Evolutionary conservation across 2,888 invertebrate species (phyloP).

Genomic region (Rhorus exstirpatorius): DNA sequence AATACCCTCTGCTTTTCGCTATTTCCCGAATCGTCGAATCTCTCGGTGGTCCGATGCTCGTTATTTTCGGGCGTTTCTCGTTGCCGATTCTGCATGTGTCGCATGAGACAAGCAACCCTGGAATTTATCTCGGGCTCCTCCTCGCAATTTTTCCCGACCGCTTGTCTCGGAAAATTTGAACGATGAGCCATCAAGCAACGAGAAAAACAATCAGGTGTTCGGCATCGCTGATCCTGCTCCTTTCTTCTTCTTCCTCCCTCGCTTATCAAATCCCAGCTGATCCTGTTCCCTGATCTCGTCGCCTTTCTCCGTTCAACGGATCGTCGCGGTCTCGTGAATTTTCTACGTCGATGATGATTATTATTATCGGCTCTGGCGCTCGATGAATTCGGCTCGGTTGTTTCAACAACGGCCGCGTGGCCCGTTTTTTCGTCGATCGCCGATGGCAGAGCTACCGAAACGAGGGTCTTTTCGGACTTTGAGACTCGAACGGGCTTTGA

Average conservation of each 20-base stretch:
- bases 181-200: constrained; percentile 76
- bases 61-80: constrained; percentile 61
- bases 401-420: constrained; percentile 13
- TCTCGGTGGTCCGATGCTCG: background rate
- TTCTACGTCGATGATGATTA: constrained; percentile 18
- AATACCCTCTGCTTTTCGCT: constrained; percentile 84
- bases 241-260: constrained; percentile 37
- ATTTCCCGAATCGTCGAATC: constrained; percentile 70
- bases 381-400: constrained; percentile 32
- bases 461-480: constrained; percentile 76
- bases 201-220: constrained; percentile 71
- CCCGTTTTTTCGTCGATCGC: constrained; percentile 23
- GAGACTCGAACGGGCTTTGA: constrained; percentile 65
- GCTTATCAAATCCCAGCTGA: background rate
- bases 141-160: constrained; percentile 27
- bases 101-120: constrained; percentile 73
- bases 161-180: constrained; percentile 57
- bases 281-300: background rate
- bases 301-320: background rate
- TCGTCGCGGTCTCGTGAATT: constrained; percentile 39
- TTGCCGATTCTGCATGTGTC: constrained; percentile 75
- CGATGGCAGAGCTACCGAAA: constrained; percentile 59
- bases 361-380: background rate
- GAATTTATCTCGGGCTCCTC: constrained; percentile 36
- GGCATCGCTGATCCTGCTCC: constrained; percentile 75